Evolutionary conservation across 1,140 invertebrate genomes (phyloP).

Genomic region (Aplysia californica): DNA sequence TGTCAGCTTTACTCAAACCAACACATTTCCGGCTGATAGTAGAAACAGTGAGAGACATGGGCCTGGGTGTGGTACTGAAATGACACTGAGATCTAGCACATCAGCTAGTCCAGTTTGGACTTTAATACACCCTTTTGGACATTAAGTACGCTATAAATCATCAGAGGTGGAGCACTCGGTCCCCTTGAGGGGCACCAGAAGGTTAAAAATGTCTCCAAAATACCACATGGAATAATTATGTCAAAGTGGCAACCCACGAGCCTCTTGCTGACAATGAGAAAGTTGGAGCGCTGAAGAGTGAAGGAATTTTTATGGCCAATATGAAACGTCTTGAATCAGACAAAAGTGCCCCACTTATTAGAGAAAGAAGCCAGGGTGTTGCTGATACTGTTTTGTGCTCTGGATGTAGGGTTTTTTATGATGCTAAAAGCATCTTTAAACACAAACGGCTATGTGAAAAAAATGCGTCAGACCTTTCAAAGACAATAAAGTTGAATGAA

Average conservation of each 20-base stretch:
- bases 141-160: too few relatives aligned
- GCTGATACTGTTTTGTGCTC: constrained; percentile 27
- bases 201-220: too few relatives aligned
- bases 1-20: background rate
- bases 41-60: constrained; percentile 7
- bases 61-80: too few relatives aligned
- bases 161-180: too few relatives aligned
- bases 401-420: constrained; percentile 22
- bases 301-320: constrained; percentile 31
- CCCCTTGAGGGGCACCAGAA: too few relatives aligned
- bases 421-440: constrained; percentile 12
- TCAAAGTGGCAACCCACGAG: too few relatives aligned
- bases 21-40: background rate
- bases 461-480: background rate
- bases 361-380: constrained; percentile 22
- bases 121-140: too few relatives aligned
- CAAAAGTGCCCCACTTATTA: constrained; percentile 11
- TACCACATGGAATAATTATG: too few relatives aligned
- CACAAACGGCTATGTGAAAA: constrained; percentile 7
- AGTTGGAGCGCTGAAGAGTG: constrained; percentile 18
- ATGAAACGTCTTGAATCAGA: background rate
- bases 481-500: background rate
- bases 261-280: too few relatives aligned
- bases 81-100: too few relatives aligned
- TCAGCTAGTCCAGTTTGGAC: too few relatives aligned